These are phyloP conservation scores for Mionectes macconnelli DNA, from an alignment of 2,113 vertebrate genomes.

Conservation along the genomic window DNA sequence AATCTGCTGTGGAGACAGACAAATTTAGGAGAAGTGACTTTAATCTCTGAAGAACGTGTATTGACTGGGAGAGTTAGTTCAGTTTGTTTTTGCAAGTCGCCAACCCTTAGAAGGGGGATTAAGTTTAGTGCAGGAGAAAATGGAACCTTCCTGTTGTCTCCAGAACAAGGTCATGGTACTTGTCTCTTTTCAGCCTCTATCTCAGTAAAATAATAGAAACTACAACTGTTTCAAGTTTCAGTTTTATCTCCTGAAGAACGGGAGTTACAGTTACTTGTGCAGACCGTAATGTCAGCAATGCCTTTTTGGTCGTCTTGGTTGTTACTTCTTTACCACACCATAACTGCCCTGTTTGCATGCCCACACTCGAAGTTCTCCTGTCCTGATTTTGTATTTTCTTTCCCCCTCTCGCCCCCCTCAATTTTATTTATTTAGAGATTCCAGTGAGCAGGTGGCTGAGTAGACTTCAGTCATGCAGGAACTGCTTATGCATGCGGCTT, in stretches of 20 bases:
- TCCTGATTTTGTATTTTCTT: background rate
- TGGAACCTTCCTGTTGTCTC: background rate
- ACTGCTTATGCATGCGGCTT: fast-evolving
- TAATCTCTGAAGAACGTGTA: background rate
- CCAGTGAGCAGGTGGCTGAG: background rate
- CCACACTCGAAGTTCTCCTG: background rate
- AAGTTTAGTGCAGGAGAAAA: background rate
- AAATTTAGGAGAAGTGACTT: background rate
- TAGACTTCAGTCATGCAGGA: background rate
- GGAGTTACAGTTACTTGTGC: background rate
- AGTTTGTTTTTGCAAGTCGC: slow-evolving; percentile 30
- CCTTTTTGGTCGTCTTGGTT: background rate
- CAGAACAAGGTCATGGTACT: background rate
- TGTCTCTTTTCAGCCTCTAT: background rate
- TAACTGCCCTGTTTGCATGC: background rate
- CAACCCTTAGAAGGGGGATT: slow-evolving; percentile 1
- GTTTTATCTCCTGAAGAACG: background rate
- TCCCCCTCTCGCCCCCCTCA: fast-evolving
- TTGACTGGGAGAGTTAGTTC: slow-evolving; percentile 2
- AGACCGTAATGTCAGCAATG: background rate
- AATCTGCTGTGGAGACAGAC: background rate
- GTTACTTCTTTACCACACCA: fast-evolving
- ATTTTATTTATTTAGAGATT: background rate
- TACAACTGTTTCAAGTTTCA: background rate
- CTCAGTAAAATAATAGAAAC: background rate